These are phyloP conservation scores for Polia nebulosa DNA, from an alignment of 2,888 invertebrate species.

Conservation along the genomic window DNA sequence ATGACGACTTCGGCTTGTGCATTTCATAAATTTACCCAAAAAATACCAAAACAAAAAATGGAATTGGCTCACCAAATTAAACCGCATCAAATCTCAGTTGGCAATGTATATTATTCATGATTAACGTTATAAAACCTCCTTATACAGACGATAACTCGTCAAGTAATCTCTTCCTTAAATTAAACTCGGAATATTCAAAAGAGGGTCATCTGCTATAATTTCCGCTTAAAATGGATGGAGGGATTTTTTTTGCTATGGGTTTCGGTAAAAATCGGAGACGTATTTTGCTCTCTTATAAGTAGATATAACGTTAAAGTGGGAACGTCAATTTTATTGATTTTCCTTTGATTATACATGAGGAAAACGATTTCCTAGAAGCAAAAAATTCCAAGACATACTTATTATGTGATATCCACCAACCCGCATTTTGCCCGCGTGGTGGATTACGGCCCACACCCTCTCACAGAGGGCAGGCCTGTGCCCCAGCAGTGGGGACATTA, in stretches of 20 bases:
- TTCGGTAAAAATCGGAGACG: slow-evolving; percentile 9
- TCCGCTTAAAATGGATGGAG: slow-evolving; percentile 18
- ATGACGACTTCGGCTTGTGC: neutral
- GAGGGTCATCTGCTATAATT: slow-evolving; percentile 36
- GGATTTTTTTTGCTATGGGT: slow-evolving; percentile 1
- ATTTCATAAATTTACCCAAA: neutral
- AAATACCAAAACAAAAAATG: slow-evolving; percentile 19
- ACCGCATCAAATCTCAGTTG: slow-evolving; percentile 29
- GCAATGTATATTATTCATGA: slow-evolving; percentile 48
- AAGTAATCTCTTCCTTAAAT: slow-evolving; percentile 60
- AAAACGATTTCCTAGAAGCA: no score
- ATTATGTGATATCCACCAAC: no score
- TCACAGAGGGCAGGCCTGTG: no score
- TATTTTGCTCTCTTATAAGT: no score
- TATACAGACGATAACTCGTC: slow-evolving; percentile 46
- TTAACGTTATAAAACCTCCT: slow-evolving; percentile 62
- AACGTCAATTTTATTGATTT: no score
- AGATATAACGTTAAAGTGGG: no score
- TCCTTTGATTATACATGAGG: no score
- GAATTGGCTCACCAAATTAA: slow-evolving; percentile 36
- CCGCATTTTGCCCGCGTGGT: no score
- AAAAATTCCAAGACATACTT: no score
- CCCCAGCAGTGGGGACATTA: no score
- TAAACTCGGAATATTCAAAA: slow-evolving; percentile 51
- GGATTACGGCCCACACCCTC: no score